Evolutionary conservation across 2,888 invertebrate genomes (phyloP), one percentile per base, ranked within the genome.

Genomic region (Brenthis ino): DNA sequence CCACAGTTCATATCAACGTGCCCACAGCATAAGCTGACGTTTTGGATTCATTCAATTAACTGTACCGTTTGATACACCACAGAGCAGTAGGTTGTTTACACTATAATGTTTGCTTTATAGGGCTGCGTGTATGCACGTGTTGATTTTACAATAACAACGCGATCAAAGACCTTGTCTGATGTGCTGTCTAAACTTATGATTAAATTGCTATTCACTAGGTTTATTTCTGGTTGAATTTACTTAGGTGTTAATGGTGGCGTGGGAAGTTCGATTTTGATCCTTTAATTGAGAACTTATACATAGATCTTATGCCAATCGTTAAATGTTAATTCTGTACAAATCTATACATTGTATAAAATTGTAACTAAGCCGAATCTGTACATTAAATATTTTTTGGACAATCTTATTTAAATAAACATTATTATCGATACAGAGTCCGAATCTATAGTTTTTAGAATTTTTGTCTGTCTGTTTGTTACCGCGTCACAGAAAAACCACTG

Each of bases 111-210:
- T 69, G 68, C 60, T 65, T 55, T 64, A 57, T 61, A 68, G 64
- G 69, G 72, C 57, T 68, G 72, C 65, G 67, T 69, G 73, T 72
- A 68, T 70, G 79, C 86, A 87, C 84, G 85, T 87, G 87, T 84
- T 80, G 77, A 70, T 75, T 73, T 80, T 80, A 86, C 82, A 86
- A 88, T 85, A 89, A 87, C 90, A 89, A 72, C 75, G 76, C 82
- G 88, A 87, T 86, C 87, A 86, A 86, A 87, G 86, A 87, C 87
- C 88, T 78, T 79, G 76, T 74, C 81, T 79, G 77, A 78, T 65
- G 69, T 68, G 68, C 74, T 74, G 76, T 76, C 75, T 74, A 76
- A 76, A 74, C 74, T 72, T 69, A 63, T 67, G 72, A 80, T 83
- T 81, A 80, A 81, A 82, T 80, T 84, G 81, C 80, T 81, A 82